A percentile compares a stretch with the other conserved stretches of the same genome.
Conservation (phyloP, 1,140 invertebrate species). For the Drosophila hydei region DNA sequence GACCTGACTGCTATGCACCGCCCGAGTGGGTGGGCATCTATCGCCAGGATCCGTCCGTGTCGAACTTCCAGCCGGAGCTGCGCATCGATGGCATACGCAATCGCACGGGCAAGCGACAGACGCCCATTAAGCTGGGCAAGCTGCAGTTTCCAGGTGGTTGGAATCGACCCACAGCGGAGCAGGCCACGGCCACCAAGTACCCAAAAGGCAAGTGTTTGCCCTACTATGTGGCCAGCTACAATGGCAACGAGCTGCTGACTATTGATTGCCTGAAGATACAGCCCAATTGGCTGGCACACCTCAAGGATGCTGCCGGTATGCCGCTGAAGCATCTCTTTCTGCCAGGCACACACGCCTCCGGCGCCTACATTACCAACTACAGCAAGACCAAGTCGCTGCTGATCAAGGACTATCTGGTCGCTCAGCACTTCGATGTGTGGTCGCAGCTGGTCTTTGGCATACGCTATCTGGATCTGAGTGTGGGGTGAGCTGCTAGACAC, state of each 20-base stretch:
- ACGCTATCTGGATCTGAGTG: slow-evolving; percentile 91
- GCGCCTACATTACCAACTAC: slow-evolving; percentile 85
- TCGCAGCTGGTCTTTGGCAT: slow-evolving; percentile 91
- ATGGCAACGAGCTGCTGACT: slow-evolving; percentile 84
- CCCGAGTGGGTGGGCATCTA: slow-evolving; percentile 80
- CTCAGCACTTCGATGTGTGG: slow-evolving; percentile 91
- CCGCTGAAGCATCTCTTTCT: slow-evolving; percentile 74
- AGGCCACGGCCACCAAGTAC: slow-evolving; percentile 59
- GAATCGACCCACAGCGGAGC: slow-evolving; percentile 78
- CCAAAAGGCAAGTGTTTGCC: slow-evolving; percentile 82
- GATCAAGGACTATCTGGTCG: slow-evolving; percentile 84
- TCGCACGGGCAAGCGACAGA: slow-evolving; percentile 82
- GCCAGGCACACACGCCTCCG: slow-evolving; percentile 88
- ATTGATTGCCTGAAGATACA: slow-evolving; percentile 87
- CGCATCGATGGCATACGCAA: slow-evolving; percentile 63
- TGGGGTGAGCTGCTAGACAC: slow-evolving; percentile 85
- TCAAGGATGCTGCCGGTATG: slow-evolving; percentile 71
- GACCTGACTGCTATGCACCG: slow-evolving; percentile 81
- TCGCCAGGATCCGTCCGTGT: slow-evolving; percentile 66
- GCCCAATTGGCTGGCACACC: slow-evolving; percentile 88
- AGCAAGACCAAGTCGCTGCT: slow-evolving; percentile 82
- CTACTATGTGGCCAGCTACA: slow-evolving; percentile 85
- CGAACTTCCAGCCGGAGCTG: slow-evolving; percentile 63
- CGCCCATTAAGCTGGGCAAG: slow-evolving; percentile 85
- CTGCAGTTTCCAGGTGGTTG: slow-evolving; percentile 84